Base-by-base conservation (phyloP, 1,140 invertebrate genomes). In the Cherax destructor region DNA sequence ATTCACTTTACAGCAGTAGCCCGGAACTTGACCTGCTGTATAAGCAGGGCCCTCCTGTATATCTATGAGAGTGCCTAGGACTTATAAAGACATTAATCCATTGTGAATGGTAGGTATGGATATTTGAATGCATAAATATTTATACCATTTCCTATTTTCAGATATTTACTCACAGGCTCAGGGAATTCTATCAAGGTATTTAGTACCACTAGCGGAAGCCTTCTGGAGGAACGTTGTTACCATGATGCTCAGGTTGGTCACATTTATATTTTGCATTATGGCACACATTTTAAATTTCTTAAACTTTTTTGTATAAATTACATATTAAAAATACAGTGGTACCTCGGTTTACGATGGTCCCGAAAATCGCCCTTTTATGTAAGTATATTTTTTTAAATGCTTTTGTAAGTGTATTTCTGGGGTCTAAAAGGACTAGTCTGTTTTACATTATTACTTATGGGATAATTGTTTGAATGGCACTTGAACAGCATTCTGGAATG, bases 171-270 rank as follows among this genome's bases (percentile, higher is more conserved):
- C 18, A 56, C 72, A 74, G 84, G 47, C 5, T 86, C 74, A 30
- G 84, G 30, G 24, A 52, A 47, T 16, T 13, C 69, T 49, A 13
- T 86, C 69, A 86, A 76, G 52, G 21, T 86, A 72, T 86, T 86
- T 49, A 76, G 69, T n/a, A 86, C 84, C 5, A 52, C 72, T 21
- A 86, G 69, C 76, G 84, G 84, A 76, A 86, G 52, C 47, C 69
- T 86, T 56, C 21, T 86, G 50, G 41, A 77, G 52, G 74, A 76
- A 52, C 72, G 41, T 11, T 24, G 13, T 21, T 41, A 76, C 21
- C 84, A 86, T 76, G 74, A 86, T 1, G 50, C n/a, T 52, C 52
- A 86, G 84, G 84, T 86, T 16, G 7, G 69, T 56, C 5, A 24
- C 18, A 65, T 65, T 21, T 21, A 18, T 18, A 59, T 59, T 59